Conservation (phyloP, 30 jellyfish, hydroid and myxozoan species). For the Catostylus mosaicus region DNA sequence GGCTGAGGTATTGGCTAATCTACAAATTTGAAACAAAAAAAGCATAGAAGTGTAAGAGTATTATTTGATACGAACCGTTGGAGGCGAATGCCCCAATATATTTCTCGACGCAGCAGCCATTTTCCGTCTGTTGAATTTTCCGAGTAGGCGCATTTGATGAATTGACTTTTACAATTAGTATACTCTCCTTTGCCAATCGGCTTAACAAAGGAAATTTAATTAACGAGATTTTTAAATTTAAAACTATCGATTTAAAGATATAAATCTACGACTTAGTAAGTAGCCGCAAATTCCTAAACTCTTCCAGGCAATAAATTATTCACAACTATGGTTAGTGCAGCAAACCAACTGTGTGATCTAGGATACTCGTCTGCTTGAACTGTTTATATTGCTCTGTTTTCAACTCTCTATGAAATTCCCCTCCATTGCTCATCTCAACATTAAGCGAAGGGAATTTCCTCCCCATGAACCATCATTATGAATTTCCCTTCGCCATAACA, state of each 20-base stretch:
- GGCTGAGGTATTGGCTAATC: not conserved
- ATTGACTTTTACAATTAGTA: not conserved
- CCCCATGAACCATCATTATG: not conserved
- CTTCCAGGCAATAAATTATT: not conserved
- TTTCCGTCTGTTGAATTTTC: conserved; percentile 30
- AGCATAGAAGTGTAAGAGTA: no score
- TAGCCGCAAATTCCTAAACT: no score
- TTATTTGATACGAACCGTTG: conserved; percentile 39
- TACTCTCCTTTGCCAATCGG: not conserved
- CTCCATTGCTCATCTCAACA: not conserved
- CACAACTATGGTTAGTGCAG: no score
- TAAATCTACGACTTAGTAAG: no score
- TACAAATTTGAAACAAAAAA: not conserved
- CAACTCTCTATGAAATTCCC: not conserved
- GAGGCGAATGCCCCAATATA: conserved; percentile 38
- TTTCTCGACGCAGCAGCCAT: conserved; percentile 39
- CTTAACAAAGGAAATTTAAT: not conserved
- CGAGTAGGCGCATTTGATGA: conserved; percentile 48
- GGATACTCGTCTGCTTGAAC: no score
- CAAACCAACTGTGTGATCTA: no score
- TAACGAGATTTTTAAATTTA: no score
- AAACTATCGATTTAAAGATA: no score
- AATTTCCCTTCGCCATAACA: not conserved
- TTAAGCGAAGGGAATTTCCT: conserved; percentile 13
- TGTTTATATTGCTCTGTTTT: no score